These are phyloP conservation scores for Phalacrocorax carbo DNA, from an alignment of 2,113 vertebrate genomes.

Conservation along the genomic window DNA sequence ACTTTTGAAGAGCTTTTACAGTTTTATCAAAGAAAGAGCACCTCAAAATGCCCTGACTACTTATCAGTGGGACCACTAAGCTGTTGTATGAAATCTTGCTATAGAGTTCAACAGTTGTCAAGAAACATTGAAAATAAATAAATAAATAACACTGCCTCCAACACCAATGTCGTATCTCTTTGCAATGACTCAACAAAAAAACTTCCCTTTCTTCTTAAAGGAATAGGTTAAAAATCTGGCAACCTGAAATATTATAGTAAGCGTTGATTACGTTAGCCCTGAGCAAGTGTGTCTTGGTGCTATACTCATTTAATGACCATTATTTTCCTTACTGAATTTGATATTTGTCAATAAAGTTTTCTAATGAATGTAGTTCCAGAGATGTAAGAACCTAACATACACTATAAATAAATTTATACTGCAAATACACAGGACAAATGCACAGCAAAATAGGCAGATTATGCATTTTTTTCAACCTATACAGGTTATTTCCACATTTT, in stretches of 20 bases:
- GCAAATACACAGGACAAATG: background rate
- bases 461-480: background rate
- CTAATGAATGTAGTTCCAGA: background rate
- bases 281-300: background rate
- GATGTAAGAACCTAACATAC: background rate
- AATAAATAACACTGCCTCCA: background rate
- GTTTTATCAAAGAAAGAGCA: background rate
- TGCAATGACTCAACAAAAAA: background rate
- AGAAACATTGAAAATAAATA: background rate
- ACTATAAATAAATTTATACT: background rate
- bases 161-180: background rate
- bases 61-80: background rate
- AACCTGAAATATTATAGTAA: background rate
- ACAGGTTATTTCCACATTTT: background rate
- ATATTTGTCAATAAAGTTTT: background rate
- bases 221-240: background rate
- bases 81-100: background rate
- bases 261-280: background rate
- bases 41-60: background rate
- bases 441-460: background rate
- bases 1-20: background rate
- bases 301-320: background rate
- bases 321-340: background rate
- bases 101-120: background rate
- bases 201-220: background rate